Percentiles rank a stretch among this genome's conserved stretches.
phyloP scores from a whole-genome alignment of 2,113 vertebrate species.

The Sus scrofa region T2T-Sscrofa CM000817.6:168097001-168097500 shows the following conservation, averaged over 20 bases:
- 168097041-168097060: background rate
- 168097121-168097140: background rate
- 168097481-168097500: background rate
- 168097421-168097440: too few relatives aligned
- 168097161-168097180: background rate
- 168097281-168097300: background rate
- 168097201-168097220: background rate
- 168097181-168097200: background rate
- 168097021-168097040: background rate
- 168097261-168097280: slow-evolving; percentile 28
- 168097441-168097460: background rate
- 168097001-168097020: background rate
- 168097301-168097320: background rate
- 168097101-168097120: background rate
- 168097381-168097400: too few relatives aligned
- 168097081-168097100: background rate
- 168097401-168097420: too few relatives aligned
- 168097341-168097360: too few relatives aligned
- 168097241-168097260: background rate
- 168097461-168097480: background rate
- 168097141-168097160: background rate
- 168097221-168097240: background rate
- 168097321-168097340: too few relatives aligned
- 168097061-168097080: background rate
- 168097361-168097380: too few relatives aligned